phyloP scores from a whole-genome alignment of 2,113 vertebrate species.

The Leptobrachium leishanense region DNA sequence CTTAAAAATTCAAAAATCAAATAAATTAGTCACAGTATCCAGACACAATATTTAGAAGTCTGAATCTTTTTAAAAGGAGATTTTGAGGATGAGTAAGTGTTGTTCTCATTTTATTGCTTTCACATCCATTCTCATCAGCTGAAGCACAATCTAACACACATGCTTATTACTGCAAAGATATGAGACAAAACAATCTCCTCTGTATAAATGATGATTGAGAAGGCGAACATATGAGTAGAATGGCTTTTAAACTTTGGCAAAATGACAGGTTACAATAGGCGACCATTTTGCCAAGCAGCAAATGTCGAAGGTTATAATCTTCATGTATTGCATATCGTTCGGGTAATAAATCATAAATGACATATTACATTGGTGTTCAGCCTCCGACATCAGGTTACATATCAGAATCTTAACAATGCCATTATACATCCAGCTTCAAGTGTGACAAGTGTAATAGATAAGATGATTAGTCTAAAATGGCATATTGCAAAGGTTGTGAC shows the following conservation, averaged over 20 bases:
- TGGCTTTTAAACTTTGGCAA: conserved; percentile 10
- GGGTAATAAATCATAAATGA: conserved; percentile 43
- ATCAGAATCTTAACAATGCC: conserved; percentile 4
- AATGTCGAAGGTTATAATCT: conserved; percentile 37
- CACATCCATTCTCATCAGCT: conserved; percentile 27
- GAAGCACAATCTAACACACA: conserved; percentile 19
- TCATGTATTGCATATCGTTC: conserved; percentile 21
- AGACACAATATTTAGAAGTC: too few relatives aligned
- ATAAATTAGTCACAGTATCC: too few relatives aligned
- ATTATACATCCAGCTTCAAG: conserved; percentile 17
- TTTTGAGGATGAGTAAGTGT: conserved; percentile 18
- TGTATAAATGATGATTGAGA: conserved; percentile 17
- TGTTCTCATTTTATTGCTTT: conserved; percentile 25
- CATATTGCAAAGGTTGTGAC: conserved; percentile 39
- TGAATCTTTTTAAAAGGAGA: not conserved
- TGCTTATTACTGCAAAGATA: conserved; percentile 11
- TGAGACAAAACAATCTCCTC: conserved; percentile 1
- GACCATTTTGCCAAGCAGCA: conserved; percentile 37
- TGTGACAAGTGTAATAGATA: conserved; percentile 28
- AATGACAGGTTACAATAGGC: conserved; percentile 36
- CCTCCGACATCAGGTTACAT: conserved; percentile 26
- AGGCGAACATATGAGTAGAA: conserved; percentile 5
- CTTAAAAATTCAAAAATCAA: too few relatives aligned
- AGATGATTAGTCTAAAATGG: conserved; percentile 40
- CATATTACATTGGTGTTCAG: conserved; percentile 35